Base-by-base conservation (phyloP, 1,140 invertebrate species). In the Aphis craccivora region DNA sequence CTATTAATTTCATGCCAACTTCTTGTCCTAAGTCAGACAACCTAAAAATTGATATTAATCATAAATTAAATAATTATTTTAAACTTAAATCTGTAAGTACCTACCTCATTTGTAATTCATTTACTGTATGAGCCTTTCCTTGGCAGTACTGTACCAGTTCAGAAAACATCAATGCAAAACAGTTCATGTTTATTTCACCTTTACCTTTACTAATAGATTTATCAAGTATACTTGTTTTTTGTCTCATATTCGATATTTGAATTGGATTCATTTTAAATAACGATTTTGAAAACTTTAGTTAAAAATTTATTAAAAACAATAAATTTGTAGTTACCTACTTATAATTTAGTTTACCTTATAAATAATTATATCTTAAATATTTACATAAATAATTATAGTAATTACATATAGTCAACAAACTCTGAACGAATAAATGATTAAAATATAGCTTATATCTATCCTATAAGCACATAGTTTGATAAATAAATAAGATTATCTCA, bases 121-220 rank as follows among this genome's bases (percentile, higher is more conserved):
- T 97, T 81, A 99, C 98, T 22, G 98, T 99, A 94, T 98, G 98
- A 40, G 99, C 98, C 95, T 98, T 96, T 95, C 99, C 99, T 95
- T 99, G 99, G 95, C 98, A 99, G 95, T 99, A 99, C 95, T 99
- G 98, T 11, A 99, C 98, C 93, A 99, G 97, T 96, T 99, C 99
- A 7, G 98, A 99, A 95, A 99, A 99, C 83, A 99, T 96, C 88
- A 99, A 96, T 3, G 99, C 99, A 96, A 98, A 99, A 94, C 98
- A 98, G 94, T 98, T 99, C 89, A 99, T 96, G 94, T 98, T 98
- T 94, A 99, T 97, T 96, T 99, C 98, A 14, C 97, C 97, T 95
- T 98, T 99, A 9, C 98, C 98, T 96, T 98, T 98, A 94, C 98
- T 99, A 2, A 99, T 95, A 3, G 98, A 97, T 95, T 98, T 98